These are phyloP conservation scores for Nycteola revayana DNA, from an alignment of 2,888 invertebrate species.

Conservation along the genomic window DNA sequence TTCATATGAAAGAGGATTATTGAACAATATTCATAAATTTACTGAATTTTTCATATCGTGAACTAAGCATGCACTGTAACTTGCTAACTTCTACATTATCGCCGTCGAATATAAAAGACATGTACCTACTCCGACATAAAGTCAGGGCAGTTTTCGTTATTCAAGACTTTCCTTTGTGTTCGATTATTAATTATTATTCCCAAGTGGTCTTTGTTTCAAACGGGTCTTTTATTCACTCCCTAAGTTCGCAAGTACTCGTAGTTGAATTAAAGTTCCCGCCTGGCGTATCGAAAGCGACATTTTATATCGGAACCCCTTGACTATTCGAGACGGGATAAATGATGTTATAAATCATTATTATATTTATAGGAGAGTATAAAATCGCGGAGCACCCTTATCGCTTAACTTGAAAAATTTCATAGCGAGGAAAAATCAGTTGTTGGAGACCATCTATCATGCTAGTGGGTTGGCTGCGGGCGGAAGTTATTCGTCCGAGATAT, in stretches of 20 bases:
- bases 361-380: conserved; percentile 53
- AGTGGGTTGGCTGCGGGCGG: conserved; percentile 50
- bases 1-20: too few relatives aligned
- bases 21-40: too few relatives aligned
- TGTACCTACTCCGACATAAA: conserved; percentile 15
- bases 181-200: conserved; percentile 65
- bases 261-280: conserved; percentile 37
- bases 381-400: conserved; percentile 59
- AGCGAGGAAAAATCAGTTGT: conserved; percentile 59
- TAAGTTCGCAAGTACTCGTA: conserved; percentile 48
- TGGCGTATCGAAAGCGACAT: conserved; percentile 34
- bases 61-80: too few relatives aligned
- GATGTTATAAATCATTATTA: conserved; percentile 60
- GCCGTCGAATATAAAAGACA: too few relatives aligned
- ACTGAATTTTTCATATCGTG: too few relatives aligned
- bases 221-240: conserved; percentile 45
- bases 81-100: too few relatives aligned
- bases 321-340: conserved; percentile 41
- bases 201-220: conserved; percentile 53
- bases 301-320: conserved; percentile 44
- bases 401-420: conserved; percentile 71
- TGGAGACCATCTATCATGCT: conserved; percentile 63
- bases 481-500: conserved; percentile 59
- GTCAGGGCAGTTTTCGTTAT: conserved; percentile 42
- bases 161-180: conserved; percentile 54